Conservation (phyloP, 2,888 invertebrate genomes). For the Xestia ashworthii region DNA sequence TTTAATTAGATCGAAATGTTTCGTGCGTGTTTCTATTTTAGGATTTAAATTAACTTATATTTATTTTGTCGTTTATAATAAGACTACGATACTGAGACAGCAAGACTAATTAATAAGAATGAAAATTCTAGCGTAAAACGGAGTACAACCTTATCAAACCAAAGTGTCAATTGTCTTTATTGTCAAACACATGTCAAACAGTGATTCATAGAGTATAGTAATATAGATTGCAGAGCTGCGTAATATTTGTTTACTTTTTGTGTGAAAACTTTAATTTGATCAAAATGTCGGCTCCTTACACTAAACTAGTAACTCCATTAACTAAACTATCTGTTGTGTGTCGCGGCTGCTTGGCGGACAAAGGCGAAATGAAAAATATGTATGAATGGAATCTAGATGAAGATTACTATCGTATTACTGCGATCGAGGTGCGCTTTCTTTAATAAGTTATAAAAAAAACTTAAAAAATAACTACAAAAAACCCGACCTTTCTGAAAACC, state of each 20-base stretch:
- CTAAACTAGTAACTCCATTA: slow-evolving; percentile 69
- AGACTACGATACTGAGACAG: neutral
- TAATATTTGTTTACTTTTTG: slow-evolving; percentile 36
- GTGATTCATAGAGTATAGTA: too few species aligned
- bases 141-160: slow-evolving; percentile 19
- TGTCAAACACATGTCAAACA: slow-evolving; percentile 8
- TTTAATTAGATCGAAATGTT: too few species aligned
- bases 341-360: slow-evolving; percentile 81
- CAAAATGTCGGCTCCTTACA: slow-evolving; percentile 74
- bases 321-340: slow-evolving; percentile 75
- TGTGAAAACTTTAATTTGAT: neutral
- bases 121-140: slow-evolving; percentile 16
- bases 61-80: neutral
- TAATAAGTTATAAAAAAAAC: neutral
- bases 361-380: slow-evolving; percentile 85
- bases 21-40: neutral
- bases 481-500: too few species aligned
- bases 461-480: too few species aligned
- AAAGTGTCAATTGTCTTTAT: too few species aligned
- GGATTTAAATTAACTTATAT: neutral
- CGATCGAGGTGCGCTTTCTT: slow-evolving; percentile 73
- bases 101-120: too few species aligned
- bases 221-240: neutral
- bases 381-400: slow-evolving; percentile 80
- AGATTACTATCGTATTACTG: slow-evolving; percentile 79